Evolutionary conservation across 2,888 invertebrate genomes (phyloP).

Genomic region (Malacosoma neustria): DNA sequence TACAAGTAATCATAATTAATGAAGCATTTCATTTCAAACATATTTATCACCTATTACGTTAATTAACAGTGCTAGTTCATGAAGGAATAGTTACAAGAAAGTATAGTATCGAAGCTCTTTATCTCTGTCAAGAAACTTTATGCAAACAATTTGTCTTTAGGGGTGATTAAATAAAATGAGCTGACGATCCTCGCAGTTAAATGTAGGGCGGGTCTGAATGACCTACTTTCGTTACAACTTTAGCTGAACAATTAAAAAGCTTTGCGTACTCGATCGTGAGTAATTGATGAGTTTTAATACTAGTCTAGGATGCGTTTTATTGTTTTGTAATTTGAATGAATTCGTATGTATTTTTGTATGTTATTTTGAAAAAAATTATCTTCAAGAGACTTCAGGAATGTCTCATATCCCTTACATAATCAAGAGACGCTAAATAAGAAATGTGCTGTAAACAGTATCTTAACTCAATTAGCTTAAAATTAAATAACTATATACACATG

Average conservation of each 20-base stretch:
- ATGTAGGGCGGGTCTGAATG: not conserved
- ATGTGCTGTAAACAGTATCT: no score
- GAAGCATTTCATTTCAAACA: not conserved
- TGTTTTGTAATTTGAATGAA: no score
- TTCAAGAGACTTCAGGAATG: no score
- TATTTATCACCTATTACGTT: not conserved
- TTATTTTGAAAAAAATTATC: no score
- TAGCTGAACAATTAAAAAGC: not conserved
- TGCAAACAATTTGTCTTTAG: not conserved
- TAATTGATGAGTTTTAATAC: not conserved
- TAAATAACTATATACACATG: no score
- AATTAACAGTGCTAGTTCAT: not conserved
- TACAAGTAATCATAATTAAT: no score
- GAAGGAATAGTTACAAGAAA: not conserved
- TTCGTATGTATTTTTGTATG: no score
- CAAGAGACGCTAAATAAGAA: no score
- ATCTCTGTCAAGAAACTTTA: not conserved
- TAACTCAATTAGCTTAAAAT: no score
- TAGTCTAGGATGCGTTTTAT: no score
- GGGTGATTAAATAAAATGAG: not conserved
- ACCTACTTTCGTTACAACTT: not conserved
- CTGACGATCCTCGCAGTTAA: not conserved
- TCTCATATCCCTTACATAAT: no score
- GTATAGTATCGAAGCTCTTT: not conserved
- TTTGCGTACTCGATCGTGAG: not conserved